Conservation (phyloP, 2,797 vertebrate genomes). For the Ceyx erithaca region DNA sequence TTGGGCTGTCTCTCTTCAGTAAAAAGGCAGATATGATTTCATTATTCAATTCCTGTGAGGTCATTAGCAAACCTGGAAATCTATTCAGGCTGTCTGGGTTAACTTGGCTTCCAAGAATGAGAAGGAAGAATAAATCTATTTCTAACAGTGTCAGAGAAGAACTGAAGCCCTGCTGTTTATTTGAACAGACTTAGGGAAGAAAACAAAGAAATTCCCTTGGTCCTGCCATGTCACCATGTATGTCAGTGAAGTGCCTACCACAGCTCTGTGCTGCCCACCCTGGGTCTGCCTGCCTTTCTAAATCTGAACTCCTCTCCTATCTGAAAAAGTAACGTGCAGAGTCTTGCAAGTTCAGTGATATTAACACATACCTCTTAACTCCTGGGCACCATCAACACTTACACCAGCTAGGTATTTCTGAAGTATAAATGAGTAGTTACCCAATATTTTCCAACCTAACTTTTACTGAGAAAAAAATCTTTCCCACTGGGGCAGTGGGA, state of each 20-base stretch:
- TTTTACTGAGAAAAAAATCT: background rate
- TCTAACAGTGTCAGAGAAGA: background rate
- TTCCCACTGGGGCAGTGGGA: background rate
- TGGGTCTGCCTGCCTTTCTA: background rate
- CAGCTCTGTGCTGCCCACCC: background rate
- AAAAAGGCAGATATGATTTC: conserved; percentile 58
- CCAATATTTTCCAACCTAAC: background rate
- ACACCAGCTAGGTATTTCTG: background rate
- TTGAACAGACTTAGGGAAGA: background rate
- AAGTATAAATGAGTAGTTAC: background rate
- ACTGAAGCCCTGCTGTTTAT: background rate
- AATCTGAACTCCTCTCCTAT: background rate
- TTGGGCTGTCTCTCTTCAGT: conserved; percentile 8
- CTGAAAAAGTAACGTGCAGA: background rate
- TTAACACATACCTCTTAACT: background rate
- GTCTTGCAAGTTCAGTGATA: background rate
- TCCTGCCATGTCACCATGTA: background rate
- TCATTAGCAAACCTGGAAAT: conserved; percentile 60
- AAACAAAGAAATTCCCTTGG: background rate
- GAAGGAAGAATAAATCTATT: conserved; percentile 7
- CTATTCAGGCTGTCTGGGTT: conserved; percentile 41
- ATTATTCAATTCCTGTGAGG: conserved; percentile 62
- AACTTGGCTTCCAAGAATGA: conserved; percentile 2
- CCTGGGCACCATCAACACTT: conserved; percentile 18
- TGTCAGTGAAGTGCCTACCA: background rate